Conservation (phyloP, 2,113 vertebrate species). For the Brienomyrus longianalis region DNA sequence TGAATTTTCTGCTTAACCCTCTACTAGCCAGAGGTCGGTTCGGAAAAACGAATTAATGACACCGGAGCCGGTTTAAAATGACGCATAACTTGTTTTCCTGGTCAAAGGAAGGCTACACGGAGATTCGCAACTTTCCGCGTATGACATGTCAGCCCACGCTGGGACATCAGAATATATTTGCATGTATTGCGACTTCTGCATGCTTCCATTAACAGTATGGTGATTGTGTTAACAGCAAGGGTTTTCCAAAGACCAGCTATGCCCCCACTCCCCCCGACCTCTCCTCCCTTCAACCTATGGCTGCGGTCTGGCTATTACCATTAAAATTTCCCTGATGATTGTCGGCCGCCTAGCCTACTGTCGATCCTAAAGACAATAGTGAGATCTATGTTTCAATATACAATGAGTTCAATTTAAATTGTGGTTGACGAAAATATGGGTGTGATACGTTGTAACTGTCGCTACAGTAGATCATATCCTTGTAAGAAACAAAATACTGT, state of each 20-base stretch:
- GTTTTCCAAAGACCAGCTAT: not conserved
- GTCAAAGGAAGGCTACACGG: not conserved
- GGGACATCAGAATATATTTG: not conserved
- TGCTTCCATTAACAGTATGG: not conserved
- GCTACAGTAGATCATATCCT: not conserved
- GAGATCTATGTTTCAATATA: not conserved
- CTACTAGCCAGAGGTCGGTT: not conserved
- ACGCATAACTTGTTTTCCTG: not conserved
- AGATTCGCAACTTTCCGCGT: not conserved
- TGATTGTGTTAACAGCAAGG: not conserved
- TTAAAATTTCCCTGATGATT: conserved; percentile 3
- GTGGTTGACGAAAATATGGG: not conserved
- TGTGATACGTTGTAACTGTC: not conserved
- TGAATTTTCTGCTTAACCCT: conserved; percentile 21
- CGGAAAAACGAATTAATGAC: not conserved
- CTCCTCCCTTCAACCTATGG: not conserved
- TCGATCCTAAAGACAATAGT: not conserved
- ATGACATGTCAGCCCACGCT: not conserved
- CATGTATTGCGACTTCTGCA: not conserved
- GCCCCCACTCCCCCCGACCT: not conserved
- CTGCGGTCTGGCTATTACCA: not conserved
- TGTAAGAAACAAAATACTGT: not conserved
- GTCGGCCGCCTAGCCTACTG: not conserved
- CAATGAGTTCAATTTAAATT: not conserved
- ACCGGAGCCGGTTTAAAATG: not conserved